Base-by-base conservation (phyloP, 2,113 vertebrate species). In the Notothenia coriiceps region DNA sequence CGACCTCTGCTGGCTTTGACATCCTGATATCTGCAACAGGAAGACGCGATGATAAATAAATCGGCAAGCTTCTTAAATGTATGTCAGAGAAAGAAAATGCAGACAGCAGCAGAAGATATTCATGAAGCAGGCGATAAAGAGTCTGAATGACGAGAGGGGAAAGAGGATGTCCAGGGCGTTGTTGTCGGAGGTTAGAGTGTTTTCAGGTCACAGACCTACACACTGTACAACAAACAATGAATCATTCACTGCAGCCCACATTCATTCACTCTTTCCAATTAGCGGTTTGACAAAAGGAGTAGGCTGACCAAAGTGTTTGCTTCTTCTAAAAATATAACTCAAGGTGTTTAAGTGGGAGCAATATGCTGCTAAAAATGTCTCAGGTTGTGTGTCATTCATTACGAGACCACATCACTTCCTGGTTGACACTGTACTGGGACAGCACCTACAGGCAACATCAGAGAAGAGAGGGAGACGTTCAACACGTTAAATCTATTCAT, bases 1-100 rank as follows among this genome's bases (percentile, higher is more conserved):
- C 94, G 57, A 88, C 88, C 90, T 95, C 95, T 82, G 80, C 87
- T 88, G 94, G 86, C 92, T 95, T 95, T 82, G 95, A 95, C 95
- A 96, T 96, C 92, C 94, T 95, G 92, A 94, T 94, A 86, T 96
- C 95, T 96, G 79, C 6, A 61, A 77, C 65, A 66, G 72, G 77
- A 70, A 83, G 52, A 84, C 61, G 88, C 44, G 55, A 5, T 56
- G 20, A 84, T 40, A 71, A 61, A 79, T 13, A 62, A 71, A 66
- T 79, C 56, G 75, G 22, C 6, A 9, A 13, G 51, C 69, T 50
- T 77, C 55, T 72, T 44, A 46, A 79, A 64, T 64, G 57, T 76
- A 76, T 54, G 75, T 75, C 74, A 79, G 65, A 46, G 61, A 47
- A 7, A 9, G 44, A 35, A 35, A 35, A 5, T 63, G 80, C 72